Evolutionary conservation across 2,888 invertebrate genomes (phyloP).

Genomic region (Physocephala rufipes): DNA sequence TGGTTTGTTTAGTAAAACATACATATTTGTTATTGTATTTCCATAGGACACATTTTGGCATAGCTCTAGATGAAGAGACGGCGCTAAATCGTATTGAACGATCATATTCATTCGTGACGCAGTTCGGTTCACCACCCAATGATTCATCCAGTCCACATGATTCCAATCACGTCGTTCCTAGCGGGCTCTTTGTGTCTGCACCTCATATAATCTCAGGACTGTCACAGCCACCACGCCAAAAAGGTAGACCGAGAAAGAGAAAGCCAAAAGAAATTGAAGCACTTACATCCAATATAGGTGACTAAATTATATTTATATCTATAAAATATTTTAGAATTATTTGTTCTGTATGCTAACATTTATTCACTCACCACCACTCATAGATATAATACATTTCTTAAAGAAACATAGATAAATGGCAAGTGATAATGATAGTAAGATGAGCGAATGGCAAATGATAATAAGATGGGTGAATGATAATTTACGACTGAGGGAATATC

Average conservation of each 20-base stretch:
- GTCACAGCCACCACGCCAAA: conserved; percentile 79
- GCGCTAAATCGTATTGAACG: conserved; percentile 61
- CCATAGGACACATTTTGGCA: conserved; percentile 64
- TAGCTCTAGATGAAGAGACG: conserved; percentile 61
- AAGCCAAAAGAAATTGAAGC: conserved; percentile 90
- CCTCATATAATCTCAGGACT: conserved; percentile 70
- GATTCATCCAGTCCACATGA: conserved; percentile 65
- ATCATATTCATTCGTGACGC: conserved; percentile 70
- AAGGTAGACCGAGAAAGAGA: conserved; percentile 91
- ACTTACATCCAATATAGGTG: conserved; percentile 86
- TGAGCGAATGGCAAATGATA: too few relatives aligned
- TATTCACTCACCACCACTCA: too few relatives aligned
- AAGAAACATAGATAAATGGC: too few relatives aligned
- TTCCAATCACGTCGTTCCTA: conserved; percentile 65
- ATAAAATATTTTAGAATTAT: conserved; percentile 3
- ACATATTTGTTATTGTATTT: conserved; percentile 8
- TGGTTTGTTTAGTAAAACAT: background rate
- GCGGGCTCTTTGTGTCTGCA: conserved; percentile 69
- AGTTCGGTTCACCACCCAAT: conserved; percentile 65
- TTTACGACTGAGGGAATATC: too few relatives aligned
- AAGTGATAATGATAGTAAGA: background rate
- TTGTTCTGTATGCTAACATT: background rate
- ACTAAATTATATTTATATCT: conserved; percentile 61
- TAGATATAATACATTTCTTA: too few relatives aligned
- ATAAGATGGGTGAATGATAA: too few relatives aligned